Percentiles rank a stretch among this genome's conserved stretches.
Conservation (phyloP, 2,797 vertebrate species). For the Kryptopterus vitreolus region DNA sequence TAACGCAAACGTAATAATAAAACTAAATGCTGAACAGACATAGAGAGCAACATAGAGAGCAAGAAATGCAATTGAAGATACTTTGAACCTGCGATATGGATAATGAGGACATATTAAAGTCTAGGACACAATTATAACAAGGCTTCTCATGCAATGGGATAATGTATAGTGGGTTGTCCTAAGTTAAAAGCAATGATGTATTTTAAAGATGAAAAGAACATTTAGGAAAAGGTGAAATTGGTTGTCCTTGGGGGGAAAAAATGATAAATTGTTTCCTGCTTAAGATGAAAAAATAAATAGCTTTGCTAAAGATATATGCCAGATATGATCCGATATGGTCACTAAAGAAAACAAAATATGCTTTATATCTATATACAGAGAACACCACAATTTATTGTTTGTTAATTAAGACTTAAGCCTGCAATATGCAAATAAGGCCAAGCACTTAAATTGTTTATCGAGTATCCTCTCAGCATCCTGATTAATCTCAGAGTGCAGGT, state of each 20-base stretch:
- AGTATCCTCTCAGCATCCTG: background rate
- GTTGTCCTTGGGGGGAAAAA: background rate
- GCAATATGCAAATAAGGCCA: slow-evolving; percentile 5
- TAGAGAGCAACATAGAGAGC: background rate
- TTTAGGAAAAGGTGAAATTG: background rate
- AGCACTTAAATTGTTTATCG: slow-evolving; percentile 48
- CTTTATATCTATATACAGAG: background rate
- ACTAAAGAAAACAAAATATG: background rate
- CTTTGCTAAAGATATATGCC: no score
- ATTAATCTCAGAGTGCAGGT: slow-evolving; percentile 10
- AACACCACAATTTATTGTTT: background rate
- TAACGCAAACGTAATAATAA: background rate
- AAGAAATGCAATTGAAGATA: background rate
- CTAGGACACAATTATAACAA: no score
- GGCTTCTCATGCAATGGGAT: background rate
- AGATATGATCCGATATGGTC: background rate
- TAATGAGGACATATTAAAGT: slow-evolving; percentile 8
- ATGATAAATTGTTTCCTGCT: background rate
- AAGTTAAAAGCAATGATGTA: background rate
- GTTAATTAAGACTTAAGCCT: slow-evolving; percentile 10
- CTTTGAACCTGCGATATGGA: background rate
- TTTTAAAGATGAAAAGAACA: background rate
- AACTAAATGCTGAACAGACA: background rate
- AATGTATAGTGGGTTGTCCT: background rate
- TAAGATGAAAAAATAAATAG: background rate